Evolutionary conservation across 2,113 vertebrate species (phyloP).

Genomic region (Triplophysa tibetana): DNA sequence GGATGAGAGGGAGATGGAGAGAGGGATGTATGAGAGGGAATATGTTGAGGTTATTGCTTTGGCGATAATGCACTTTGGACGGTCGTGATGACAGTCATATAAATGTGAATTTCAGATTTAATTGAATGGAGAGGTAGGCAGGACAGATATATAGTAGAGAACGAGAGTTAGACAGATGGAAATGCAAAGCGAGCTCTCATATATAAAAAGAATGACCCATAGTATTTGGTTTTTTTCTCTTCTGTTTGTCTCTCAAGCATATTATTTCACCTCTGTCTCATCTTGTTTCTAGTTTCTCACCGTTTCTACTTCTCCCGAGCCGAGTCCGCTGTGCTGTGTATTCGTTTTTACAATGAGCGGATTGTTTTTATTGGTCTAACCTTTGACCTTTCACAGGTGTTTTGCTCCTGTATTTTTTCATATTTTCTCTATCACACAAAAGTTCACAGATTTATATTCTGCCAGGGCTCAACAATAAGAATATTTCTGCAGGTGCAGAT

Average conservation of each 20-base stretch:
- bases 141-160: slow-evolving; percentile 25
- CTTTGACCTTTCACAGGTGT: slow-evolving; percentile 22
- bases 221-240: not conserved
- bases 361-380: not conserved
- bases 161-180: slow-evolving; percentile 24
- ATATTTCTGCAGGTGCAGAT: too few species aligned
- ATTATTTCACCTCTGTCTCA: not conserved
- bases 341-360: slow-evolving; percentile 1
- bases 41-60: slow-evolving; percentile 41
- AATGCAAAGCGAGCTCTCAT: slow-evolving; percentile 34
- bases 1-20: not conserved
- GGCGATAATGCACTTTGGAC: slow-evolving; percentile 42
- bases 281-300: not conserved
- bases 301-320: not conserved
- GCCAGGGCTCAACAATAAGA: too few species aligned
- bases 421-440: slow-evolving; percentile 7
- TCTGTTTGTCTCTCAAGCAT: not conserved
- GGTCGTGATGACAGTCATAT: slow-evolving; percentile 29
- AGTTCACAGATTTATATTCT: slow-evolving; percentile 9
- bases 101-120: slow-evolving; percentile 46
- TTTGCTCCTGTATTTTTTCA: slow-evolving; percentile 6
- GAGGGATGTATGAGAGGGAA: slow-evolving; percentile 38
- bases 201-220: slow-evolving; percentile 38
- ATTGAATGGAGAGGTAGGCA: slow-evolving; percentile 27
- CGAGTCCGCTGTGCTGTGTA: not conserved